These are phyloP conservation scores for Ceramica pisi DNA, from an alignment of 2,888 invertebrate genomes.

Conservation along the genomic window DNA sequence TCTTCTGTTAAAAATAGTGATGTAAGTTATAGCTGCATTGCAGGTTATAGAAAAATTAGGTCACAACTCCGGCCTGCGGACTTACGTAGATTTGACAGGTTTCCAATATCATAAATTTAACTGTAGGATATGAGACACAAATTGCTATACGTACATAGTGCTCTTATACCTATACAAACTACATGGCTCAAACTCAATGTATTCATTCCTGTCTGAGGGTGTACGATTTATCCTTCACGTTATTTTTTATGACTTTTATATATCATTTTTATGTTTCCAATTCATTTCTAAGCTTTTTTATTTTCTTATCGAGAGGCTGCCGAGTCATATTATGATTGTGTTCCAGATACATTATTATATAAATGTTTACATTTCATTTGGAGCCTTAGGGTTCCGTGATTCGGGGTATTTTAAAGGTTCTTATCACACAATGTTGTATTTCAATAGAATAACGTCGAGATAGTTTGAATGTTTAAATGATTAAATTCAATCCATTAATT, in stretches of 20 bases:
- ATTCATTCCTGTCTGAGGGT: slow-evolving; percentile 38
- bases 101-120: slow-evolving; percentile 71
- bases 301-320: slow-evolving; percentile 49
- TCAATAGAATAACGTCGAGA: not conserved
- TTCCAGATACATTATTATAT: slow-evolving; percentile 28
- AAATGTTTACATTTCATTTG: slow-evolving; percentile 43
- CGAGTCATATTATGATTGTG: slow-evolving; percentile 33
- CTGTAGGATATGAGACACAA: slow-evolving; percentile 39
- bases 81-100: slow-evolving; percentile 78
- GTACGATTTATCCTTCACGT: slow-evolving; percentile 48
- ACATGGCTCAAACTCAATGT: slow-evolving; percentile 30
- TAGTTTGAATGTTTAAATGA: slow-evolving; percentile 13
- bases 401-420: slow-evolving; percentile 13
- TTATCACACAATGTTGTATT: slow-evolving; percentile 14
- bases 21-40: slow-evolving; percentile 80
- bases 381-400: slow-evolving; percentile 24
- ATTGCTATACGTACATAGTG: slow-evolving; percentile 17
- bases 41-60: slow-evolving; percentile 86
- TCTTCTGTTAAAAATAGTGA: slow-evolving; percentile 49
- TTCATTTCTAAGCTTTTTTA: slow-evolving; percentile 58
- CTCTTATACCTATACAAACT: slow-evolving; percentile 4
- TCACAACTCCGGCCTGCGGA: slow-evolving; percentile 72
- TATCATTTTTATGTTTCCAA: slow-evolving; percentile 66
- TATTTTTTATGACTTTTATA: slow-evolving; percentile 64
- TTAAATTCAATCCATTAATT: slow-evolving; percentile 8